phyloP scores from a whole-genome alignment of 2,888 invertebrate genomes.

The Caenorhabditis auriculariae region DNA sequence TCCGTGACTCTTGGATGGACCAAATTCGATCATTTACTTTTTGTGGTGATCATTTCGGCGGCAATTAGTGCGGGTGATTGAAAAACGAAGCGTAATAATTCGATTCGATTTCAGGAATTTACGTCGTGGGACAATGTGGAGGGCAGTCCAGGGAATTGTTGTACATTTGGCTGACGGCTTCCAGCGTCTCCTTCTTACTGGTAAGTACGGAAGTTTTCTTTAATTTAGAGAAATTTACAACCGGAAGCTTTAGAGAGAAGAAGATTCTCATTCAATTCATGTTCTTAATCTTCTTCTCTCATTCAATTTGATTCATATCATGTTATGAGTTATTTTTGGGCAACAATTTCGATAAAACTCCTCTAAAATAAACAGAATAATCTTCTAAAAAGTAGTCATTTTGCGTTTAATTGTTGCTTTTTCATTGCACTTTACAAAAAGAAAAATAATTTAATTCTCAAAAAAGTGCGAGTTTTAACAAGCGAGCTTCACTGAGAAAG shows the following conservation, averaged over 20 bases:
- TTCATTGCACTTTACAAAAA: no score
- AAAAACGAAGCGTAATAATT: not conserved
- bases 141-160: slow-evolving; percentile 27
- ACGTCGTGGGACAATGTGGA: slow-evolving; percentile 38
- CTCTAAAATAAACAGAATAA: no score
- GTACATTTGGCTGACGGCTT: slow-evolving; percentile 36
- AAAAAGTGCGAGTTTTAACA: no score
- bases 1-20: slow-evolving; percentile 29
- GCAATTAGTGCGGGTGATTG: slow-evolving; percentile 30
- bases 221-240: not conserved
- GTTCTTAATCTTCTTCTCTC: no score
- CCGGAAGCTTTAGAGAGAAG: not conserved
- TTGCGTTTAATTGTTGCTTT: no score
- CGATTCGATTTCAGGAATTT: slow-evolving; percentile 27
- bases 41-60: slow-evolving; percentile 24
- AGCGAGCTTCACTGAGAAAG: no score
- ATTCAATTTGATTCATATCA: not conserved
- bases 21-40: slow-evolving; percentile 18
- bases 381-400: no score
- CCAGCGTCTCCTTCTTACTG: slow-evolving; percentile 24
- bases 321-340: no score
- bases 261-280: no score
- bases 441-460: no score
- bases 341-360: no score
- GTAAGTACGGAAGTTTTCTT: no score